Evolutionary conservation across 2,888 invertebrate genomes (phyloP), one percentile per base, ranked within the genome.

Genomic region (Macrosiphum euphorbiae): DNA sequence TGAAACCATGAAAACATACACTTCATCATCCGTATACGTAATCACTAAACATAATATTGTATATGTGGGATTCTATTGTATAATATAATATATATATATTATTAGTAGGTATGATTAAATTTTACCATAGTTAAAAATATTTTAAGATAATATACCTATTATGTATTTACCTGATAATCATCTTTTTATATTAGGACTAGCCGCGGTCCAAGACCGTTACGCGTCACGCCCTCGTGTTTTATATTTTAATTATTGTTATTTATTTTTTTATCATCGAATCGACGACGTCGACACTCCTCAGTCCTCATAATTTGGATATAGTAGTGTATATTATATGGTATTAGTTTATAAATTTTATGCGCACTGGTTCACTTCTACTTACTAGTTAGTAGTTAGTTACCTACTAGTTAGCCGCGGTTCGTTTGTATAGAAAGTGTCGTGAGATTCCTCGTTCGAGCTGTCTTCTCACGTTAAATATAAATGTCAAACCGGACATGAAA

Each of bases 1-100:
- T 98, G 95, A 41, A 96, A 96, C 94, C 28, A 47, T 47, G 16
- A 89, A 58, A 88, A 89, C 28, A 35, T 4, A 88, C 13, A 88
- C 28, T 58, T 11, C 55, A 41, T 44, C 10, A 88, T 41, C 26
- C 35, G 78, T 78, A 35, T 78, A 35, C 78, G 35, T 78, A 35
- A 78, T 35, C 20, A 78, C 20, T 78, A 35, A 78, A 35, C 78
- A 35, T 35, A 67, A 50, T 35, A n/a, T 88, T 52, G 20, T 35
- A 11, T 41, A 41, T 10, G 8, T 10, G 3, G 35, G 88, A 88
- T 1, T 88, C 20, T 24, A 20, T 78, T 26, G 26, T 58, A 8
- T 78, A 35, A 78, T 78, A 78, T 35, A 52, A 52, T 52, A 52
- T 55, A 67, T 16, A 16, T 67, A 16, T 67, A 67, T 67, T 67